These are phyloP conservation scores for Lepus townsendii DNA, from an alignment of 2,797 vertebrate genomes.

Conservation along the genomic window DNA sequence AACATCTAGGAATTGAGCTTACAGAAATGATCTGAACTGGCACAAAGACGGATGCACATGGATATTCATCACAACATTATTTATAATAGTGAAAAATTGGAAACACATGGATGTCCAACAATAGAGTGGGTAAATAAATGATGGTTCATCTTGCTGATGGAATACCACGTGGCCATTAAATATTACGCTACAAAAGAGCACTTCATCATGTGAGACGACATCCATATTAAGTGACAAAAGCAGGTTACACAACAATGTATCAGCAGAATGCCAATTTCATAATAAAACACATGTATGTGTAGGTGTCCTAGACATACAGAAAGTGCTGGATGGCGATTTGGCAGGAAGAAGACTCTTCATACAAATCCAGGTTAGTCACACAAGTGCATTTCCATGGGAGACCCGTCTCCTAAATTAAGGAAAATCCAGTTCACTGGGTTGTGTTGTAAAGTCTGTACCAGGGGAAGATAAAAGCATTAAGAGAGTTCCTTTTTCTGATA, in stretches of 20 bases:
- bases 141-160: conserved; percentile 25
- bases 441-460: neutral
- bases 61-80: conserved; percentile 46
- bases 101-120: conserved; percentile 32
- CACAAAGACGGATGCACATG: conserved; percentile 40
- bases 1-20: conserved; percentile 21
- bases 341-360: neutral
- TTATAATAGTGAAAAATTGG: conserved; percentile 49
- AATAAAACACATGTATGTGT: neutral
- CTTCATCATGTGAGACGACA: conserved; percentile 41
- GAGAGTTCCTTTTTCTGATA: conserved; percentile 61
- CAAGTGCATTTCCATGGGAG: neutral
- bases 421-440: neutral
- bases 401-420: neutral
- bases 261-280: neutral
- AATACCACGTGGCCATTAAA: neutral
- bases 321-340: neutral
- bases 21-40: conserved; percentile 25
- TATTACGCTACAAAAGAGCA: neutral
- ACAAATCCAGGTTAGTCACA: neutral
- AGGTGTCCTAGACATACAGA: neutral
- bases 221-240: conserved; percentile 50
- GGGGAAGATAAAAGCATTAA: conserved; percentile 55
- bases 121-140: conserved; percentile 28
- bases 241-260: neutral